Evolutionary conservation across 2,888 invertebrate species (phyloP), one percentile per base, ranked within the genome.

Genomic region (Drosophila maculinotata): DNA sequence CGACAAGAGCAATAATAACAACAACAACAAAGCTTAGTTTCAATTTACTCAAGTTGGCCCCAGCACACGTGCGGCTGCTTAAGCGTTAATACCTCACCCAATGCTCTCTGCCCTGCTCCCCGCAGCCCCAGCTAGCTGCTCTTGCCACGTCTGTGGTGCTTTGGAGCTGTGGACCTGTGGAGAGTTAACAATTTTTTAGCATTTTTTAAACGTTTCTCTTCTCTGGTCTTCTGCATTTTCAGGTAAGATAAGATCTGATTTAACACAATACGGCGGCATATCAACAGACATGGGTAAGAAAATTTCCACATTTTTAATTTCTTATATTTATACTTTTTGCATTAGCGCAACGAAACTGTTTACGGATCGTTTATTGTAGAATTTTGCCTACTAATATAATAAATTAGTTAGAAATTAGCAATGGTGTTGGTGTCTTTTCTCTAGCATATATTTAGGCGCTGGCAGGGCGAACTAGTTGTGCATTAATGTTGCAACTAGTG

Each of bases 171-270:
- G 56, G 25, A 56, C 57, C 39, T 64, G 64, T 36, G 53, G 53
- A 60, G 68, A 69, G 70, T 65, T 63, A 78, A 78, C 84, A 65
- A 69, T 81, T 72, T 83, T 56, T 62, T 59, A 74, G 26, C 79
- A 84, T 79, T 72, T 74, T 81, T 78, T 69, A 81, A 83, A 80
- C 78, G 80, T 81, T 83, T 72, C 80, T 87, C 65, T 65, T 65
- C 71, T 67, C 72, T 84, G 65, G 42, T 62, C 66, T 80, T 73
- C 58, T 69, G 59, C 67, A 69, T 68, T 89, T 89, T 69, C 80
- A 90, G 90, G 90, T 90, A 90, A 90, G 90, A 90, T 90, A 90
- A 90, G 90, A 90, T 90, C 90, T 82, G 90, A 90, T 90, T 90
- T 90, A 89, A 90, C 90, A 89, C 90, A 90, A 89, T 90, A 90